phyloP scores from a whole-genome alignment of 2,888 invertebrate species.

The Drosophila differens region DNA sequence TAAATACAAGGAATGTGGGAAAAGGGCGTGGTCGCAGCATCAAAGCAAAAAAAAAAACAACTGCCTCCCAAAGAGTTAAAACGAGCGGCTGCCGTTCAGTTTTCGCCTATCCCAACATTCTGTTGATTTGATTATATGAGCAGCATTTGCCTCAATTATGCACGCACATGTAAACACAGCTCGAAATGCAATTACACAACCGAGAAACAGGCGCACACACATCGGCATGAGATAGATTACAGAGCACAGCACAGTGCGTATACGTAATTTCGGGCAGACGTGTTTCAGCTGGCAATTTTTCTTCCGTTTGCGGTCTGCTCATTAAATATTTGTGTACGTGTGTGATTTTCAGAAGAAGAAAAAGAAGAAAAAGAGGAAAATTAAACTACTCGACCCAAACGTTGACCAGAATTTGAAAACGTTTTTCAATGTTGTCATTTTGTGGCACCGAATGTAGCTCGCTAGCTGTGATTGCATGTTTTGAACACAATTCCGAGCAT shows the following conservation, averaged over 20 bases:
- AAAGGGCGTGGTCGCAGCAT: constrained; percentile 28
- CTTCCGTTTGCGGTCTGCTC: constrained; percentile 36
- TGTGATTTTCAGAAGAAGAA: neutral
- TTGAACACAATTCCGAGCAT: neutral
- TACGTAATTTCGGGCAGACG: constrained; percentile 59
- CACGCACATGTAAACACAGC: constrained; percentile 78
- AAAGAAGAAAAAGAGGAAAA: neutral
- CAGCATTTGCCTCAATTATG: constrained; percentile 78
- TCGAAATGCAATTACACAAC: constrained; percentile 72
- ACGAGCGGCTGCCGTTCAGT: constrained; percentile 7
- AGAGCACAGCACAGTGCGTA: constrained; percentile 58
- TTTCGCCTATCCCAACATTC: neutral
- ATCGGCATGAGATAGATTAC: constrained; percentile 44
- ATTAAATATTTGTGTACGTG: neutral
- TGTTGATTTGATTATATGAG: constrained; percentile 75
- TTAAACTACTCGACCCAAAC: neutral
- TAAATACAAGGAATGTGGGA: constrained; percentile 14
- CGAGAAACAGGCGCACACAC: constrained; percentile 11
- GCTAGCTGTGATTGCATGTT: neutral
- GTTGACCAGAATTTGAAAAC: constrained; percentile 13
- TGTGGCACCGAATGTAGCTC: neutral
- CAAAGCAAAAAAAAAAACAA: constrained; percentile 22
- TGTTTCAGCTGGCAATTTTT: constrained; percentile 16
- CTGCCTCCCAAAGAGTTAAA: constrained; percentile 37
- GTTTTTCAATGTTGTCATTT: neutral